Evolutionary conservation across 2,888 invertebrate species (phyloP), one percentile per base, ranked within the genome.

Genomic region (Julus scanicus): DNA sequence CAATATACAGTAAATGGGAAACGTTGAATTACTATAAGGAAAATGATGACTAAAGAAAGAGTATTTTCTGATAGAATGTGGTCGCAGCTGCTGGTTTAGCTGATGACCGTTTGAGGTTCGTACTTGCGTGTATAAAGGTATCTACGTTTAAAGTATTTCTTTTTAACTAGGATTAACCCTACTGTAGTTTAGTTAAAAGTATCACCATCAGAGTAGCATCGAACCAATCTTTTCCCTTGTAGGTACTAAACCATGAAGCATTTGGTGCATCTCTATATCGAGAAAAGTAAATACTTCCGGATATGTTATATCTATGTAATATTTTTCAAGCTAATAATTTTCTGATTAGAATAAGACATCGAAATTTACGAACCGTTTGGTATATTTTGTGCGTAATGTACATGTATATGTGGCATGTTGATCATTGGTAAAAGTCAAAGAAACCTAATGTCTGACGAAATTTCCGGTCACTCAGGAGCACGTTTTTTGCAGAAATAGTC

Each of bases 51-150:
- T 20, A 29, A 71, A 17, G 71, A 11, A 8, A 9, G 29, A 29
- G 6, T 29, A 29, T 71, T 71, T 71, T 71, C 71, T 29, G 71
- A 71, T 29, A 63, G 5, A 29, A 29, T 20, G 71, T 71, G 29
- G 71, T 71, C 71, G 29, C 71, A 48, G 84, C 84, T 84, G 84
- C 84, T 84, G 84, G 84, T 84, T 84, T 84, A 84, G 84, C 84
- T 48, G 48, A 84, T 84, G 84, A 15, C 40, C 40, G 84, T 84
- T 84, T 40, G 15, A 11, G 48, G n/a, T 84, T 84, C 40, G 84
- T 40, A 84, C 48, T 44, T 84, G 48, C 84, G 37, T 84, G n/a
- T 84, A 13, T 84, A 84, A 44, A 40, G 84, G 40, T 40, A 20
- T 84, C 40, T 84, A 84, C 40, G 84, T 84, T 84, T 40, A 39